Evolutionary conservation across 1,140 invertebrate species (phyloP).

Genomic region (Ceratosolen fusciceps): DNA sequence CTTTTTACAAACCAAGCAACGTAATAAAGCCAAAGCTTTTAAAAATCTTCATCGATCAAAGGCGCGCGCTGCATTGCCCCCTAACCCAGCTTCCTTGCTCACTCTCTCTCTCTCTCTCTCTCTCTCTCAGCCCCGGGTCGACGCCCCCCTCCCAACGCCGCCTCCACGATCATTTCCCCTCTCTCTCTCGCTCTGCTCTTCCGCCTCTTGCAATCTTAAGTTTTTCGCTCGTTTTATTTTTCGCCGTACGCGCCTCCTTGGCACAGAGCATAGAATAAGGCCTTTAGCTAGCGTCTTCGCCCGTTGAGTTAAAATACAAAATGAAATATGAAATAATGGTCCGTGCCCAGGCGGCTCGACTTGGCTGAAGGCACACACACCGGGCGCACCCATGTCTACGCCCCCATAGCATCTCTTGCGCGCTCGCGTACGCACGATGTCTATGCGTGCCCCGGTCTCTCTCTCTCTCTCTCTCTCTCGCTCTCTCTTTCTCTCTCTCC

Average conservation of each 20-base stretch:
- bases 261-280: slow-evolving; percentile 25
- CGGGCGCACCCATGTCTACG: slow-evolving; percentile 70
- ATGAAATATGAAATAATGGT: slow-evolving; percentile 70
- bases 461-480: slow-evolving; percentile 1
- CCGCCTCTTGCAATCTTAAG: slow-evolving; percentile 40
- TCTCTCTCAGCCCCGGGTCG: slow-evolving; percentile 18
- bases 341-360: slow-evolving; percentile 59
- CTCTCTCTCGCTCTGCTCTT: slow-evolving; percentile 50
- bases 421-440: slow-evolving; percentile 39
- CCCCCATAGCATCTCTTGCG: slow-evolving; percentile 58
- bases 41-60: slow-evolving; percentile 45
- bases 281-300: slow-evolving; percentile 53
- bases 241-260: slow-evolving; percentile 33
- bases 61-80: slow-evolving; percentile 17
- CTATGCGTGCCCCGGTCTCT: slow-evolving; percentile 7
- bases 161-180: too few species aligned
- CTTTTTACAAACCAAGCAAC: slow-evolving; percentile 13
- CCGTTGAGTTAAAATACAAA: slow-evolving; percentile 63
- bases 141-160: slow-evolving; percentile 50
- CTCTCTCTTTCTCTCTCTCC: slow-evolving; percentile 4
- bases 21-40: slow-evolving; percentile 31
- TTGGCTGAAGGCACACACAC: slow-evolving; percentile 58
- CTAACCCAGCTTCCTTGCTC: slow-evolving; percentile 38
- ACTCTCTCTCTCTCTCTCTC: slow-evolving; percentile 42
- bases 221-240: slow-evolving; percentile 27